Base-by-base conservation (phyloP, 2,113 vertebrate species). In the Microcebus ravelobensis region DNA sequence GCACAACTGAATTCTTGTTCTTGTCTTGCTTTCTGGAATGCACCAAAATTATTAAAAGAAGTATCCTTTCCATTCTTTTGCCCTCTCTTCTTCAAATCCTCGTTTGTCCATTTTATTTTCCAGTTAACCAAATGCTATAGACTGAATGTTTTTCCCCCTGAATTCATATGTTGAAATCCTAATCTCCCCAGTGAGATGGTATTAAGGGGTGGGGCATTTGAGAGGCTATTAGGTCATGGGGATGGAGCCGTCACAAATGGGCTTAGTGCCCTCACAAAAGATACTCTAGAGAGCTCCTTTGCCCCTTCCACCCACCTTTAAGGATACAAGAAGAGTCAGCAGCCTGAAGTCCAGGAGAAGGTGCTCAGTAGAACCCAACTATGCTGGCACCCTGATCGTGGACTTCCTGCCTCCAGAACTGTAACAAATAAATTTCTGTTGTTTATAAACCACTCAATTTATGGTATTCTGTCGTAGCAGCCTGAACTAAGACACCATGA, bases 341-440 rank as follows among this genome's bases (percentile, higher is more conserved):
- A 42, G 3, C 10, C 18, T 68, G 12, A 1, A 34, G 0, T 18
- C 5, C 8, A 0, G 11, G 59, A 65, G 14, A 68, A 3, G 8
- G 14, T 6, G 10, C 20, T 68, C 25, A 25, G 25, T n/a, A 76
- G 13, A n/a, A 3, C 2, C 9, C 23, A 36, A 6, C 5, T 11
- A 29, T 10, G 29, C 18, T 59, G 29, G 31, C 18, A 34, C 7
- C 39, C n/a, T 42, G 39, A 55, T 11, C 18, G 25, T 21, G n/a
- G 25, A 36, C 6, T n/a, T 9, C 3, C 6, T 25, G 45, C 8
- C 8, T 31, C 67, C 45, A 50, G 6, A 42, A 42, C 21, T 76
- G 25, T 36, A 36, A 20, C 57, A 34, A 52, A 23, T 76, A 23
- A 20, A 27, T 71, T 55, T 14, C 18, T 29, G 5, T 45, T 65